Evolutionary conservation across 2,888 invertebrate species (phyloP).

Genomic region (Xanthorhoe designata): DNA sequence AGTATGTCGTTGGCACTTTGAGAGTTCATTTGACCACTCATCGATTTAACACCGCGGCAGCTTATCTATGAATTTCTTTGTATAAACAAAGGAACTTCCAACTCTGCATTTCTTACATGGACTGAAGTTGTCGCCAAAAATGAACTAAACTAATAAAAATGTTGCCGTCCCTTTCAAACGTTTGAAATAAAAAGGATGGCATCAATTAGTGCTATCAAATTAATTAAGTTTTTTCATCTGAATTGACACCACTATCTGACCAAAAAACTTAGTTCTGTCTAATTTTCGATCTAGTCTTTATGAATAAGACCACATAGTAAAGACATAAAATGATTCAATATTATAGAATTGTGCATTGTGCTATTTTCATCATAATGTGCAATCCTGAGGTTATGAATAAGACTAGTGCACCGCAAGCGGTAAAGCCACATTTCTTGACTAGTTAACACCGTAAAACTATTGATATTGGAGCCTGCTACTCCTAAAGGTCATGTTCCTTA

Average conservation of each 20-base stretch:
- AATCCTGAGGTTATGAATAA: constrained; percentile 23
- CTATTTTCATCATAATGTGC: background rate
- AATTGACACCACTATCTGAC: too few relatives aligned
- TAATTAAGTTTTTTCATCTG: too few relatives aligned
- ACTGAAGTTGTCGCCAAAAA: too few relatives aligned
- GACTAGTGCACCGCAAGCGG: constrained; percentile 23
- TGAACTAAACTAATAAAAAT: too few relatives aligned
- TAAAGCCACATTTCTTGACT: constrained; percentile 12
- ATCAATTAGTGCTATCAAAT: too few relatives aligned
- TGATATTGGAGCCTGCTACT: background rate
- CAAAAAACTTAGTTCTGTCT: too few relatives aligned
- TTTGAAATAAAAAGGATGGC: too few relatives aligned
- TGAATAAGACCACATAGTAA: too few relatives aligned
- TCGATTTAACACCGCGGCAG: constrained; percentile 22
- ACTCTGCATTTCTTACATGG: background rate
- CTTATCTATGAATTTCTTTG: background rate
- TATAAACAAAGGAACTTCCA: constrained; percentile 2
- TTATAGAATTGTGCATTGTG: constrained; percentile 2
- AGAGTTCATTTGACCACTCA: constrained; percentile 51
- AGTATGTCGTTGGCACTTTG: constrained; percentile 77
- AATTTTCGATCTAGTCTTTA: too few relatives aligned
- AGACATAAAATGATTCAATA: constrained; percentile 12
- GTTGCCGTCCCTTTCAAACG: too few relatives aligned
- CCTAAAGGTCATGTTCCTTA: background rate
- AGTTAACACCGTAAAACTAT: constrained; percentile 11